phyloP scores from a whole-genome alignment of 2,113 vertebrate species.

The Delphinus delphis region DNA sequence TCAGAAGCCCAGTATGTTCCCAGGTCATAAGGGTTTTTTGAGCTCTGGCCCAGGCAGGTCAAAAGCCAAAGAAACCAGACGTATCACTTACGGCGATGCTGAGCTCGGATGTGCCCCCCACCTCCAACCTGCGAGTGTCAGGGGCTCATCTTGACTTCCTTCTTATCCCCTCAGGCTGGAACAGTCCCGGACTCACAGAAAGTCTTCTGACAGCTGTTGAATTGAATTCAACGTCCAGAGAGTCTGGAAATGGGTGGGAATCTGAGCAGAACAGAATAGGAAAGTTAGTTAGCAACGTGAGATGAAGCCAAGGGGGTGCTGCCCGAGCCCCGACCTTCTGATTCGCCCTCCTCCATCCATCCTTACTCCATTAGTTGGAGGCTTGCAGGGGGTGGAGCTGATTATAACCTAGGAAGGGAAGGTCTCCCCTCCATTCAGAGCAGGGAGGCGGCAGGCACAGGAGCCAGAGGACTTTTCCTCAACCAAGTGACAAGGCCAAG shows the following conservation, averaged over 20 bases:
- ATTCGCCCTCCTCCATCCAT: background rate
- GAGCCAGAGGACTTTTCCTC: background rate
- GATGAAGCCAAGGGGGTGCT: background rate
- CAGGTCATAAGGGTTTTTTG: background rate
- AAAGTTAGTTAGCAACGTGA: background rate
- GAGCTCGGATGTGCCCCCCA: background rate
- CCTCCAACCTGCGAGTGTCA: background rate
- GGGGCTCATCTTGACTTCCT: background rate
- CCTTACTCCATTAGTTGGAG: background rate
- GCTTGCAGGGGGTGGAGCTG: background rate
- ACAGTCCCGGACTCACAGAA: background rate
- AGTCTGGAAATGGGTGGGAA: background rate
- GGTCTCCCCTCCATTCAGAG: background rate
- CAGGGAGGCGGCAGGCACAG: background rate
- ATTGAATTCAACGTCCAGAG: background rate
- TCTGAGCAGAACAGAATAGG: background rate
- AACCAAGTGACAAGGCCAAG: background rate
- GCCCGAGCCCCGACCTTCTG: background rate
- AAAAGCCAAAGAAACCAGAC: conserved; percentile 21
- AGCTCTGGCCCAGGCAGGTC: background rate
- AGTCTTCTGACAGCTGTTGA: background rate
- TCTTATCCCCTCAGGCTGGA: background rate
- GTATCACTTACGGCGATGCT: background rate
- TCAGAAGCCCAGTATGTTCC: background rate
- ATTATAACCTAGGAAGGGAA: background rate